Evolutionary conservation across 2,888 invertebrate species (phyloP), one percentile per base, ranked within the genome.

Genomic region (Exocentrus adspersus): DNA sequence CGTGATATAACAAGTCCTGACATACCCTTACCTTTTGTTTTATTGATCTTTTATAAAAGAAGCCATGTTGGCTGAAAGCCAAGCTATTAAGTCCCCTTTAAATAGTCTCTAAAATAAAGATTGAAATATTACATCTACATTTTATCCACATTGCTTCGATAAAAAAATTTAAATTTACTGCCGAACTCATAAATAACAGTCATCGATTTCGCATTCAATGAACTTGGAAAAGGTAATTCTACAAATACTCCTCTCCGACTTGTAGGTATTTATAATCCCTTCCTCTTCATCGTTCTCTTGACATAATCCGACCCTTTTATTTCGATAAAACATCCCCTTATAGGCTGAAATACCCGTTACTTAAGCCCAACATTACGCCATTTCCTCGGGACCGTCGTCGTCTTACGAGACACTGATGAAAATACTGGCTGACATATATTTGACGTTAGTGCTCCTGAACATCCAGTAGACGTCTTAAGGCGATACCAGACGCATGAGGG

Each of bases 381-480:
- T 12, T 51, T 32, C 37, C 19, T 3, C 16, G 6, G 51, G 19
- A n/a, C n/a, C n/a, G n/a, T 42, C 41, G 2, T 20, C 42, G 20
- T 41, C 20, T 41, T 42, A 20, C 20, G 16, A 28, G 59, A 58
- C 58, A 41, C 58, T 46, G 59, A 68, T 59, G 61, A 62, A 65
- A 64, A 65, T 64, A 61, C 51, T 46, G 51, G 45, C 43, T 24
- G 65, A 63, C 68, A 21, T 62, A 64, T 65, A 65, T 65, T 63
- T 64, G 68, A 68, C 68, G 45, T 64, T 45, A 56, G 62, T 48
- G 41, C 63, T 59, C 41, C 63, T 60, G 53, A 68, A 60, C 60
- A 62, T 62, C 65, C 50, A 56, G 51, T 61, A 62, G 64, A 68
- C 65, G 64, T 68, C 64, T 56, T 65, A 62, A 68, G 59, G 63